Evolutionary conservation across 1,140 invertebrate species (phyloP).

Genomic region (Phenacoccus solenopsis): DNA sequence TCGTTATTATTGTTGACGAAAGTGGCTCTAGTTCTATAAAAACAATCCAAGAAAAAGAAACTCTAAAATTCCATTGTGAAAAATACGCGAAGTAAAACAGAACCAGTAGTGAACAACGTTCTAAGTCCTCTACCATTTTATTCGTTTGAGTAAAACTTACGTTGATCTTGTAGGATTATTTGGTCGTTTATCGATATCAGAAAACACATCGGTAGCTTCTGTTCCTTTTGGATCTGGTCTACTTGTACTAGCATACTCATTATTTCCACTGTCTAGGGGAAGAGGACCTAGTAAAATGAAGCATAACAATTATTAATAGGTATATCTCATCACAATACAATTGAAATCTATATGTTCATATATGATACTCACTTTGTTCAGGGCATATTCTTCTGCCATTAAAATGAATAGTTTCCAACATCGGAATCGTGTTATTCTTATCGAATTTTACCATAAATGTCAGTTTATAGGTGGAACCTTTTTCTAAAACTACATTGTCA

Average conservation of each 20-base stretch:
- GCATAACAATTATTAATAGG: too few relatives aligned
- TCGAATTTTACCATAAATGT: conserved; percentile 6
- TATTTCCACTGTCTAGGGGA: background rate
- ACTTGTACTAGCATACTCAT: background rate
- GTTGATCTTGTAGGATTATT: background rate
- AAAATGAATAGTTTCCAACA: conserved; percentile 3
- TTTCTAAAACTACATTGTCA: background rate
- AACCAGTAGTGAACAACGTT: too few relatives aligned
- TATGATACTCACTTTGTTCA: background rate
- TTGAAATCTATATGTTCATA: too few relatives aligned
- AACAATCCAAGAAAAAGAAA: too few relatives aligned
- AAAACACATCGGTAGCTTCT: background rate
- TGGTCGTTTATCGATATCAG: background rate
- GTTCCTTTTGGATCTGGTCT: background rate
- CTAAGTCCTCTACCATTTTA: too few relatives aligned
- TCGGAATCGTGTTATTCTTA: background rate
- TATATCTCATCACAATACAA: too few relatives aligned
- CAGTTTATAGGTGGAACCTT: background rate
- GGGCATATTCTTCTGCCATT: background rate
- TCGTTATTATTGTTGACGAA: background rate
- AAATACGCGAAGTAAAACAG: too few relatives aligned
- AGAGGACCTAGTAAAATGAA: background rate
- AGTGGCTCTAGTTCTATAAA: background rate
- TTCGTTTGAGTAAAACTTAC: background rate
- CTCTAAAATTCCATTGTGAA: too few relatives aligned